phyloP scores from a whole-genome alignment of 2,888 invertebrate species.

The Saturnia pavonia region DNA sequence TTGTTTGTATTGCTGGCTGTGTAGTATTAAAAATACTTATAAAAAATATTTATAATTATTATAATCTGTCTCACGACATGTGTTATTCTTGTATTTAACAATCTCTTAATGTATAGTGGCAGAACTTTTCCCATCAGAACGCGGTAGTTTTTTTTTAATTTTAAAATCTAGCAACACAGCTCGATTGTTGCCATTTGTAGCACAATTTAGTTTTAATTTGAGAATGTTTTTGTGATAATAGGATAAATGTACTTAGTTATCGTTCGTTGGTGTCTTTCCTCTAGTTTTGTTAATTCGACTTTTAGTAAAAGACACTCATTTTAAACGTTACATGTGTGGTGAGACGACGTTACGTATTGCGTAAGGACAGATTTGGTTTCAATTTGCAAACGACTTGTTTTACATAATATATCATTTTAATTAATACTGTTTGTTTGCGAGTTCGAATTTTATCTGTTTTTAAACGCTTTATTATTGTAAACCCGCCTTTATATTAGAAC shows the following conservation, averaged over 20 bases:
- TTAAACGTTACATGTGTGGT: slow-evolving; percentile 80
- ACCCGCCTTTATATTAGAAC: slow-evolving; percentile 43
- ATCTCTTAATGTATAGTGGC: slow-evolving; percentile 52
- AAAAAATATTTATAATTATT: slow-evolving; percentile 33
- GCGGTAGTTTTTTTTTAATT: slow-evolving; percentile 49
- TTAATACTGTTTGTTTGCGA: slow-evolving; percentile 40
- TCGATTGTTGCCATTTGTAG: slow-evolving; percentile 56
- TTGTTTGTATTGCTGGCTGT: slow-evolving; percentile 18
- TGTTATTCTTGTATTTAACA: slow-evolving; percentile 57
- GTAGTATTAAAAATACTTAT: slow-evolving; percentile 4
- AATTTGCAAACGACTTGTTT: slow-evolving; percentile 42
- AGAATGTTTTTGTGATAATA: slow-evolving; percentile 76
- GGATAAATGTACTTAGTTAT: slow-evolving; percentile 64
- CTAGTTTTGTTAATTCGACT: slow-evolving; percentile 42
- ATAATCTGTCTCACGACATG: slow-evolving; percentile 78
- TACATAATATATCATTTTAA: slow-evolving; percentile 16
- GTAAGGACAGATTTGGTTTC: slow-evolving; percentile 57
- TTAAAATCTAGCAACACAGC: slow-evolving; percentile 48
- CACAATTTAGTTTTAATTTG: slow-evolving; percentile 72
- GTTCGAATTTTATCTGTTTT: slow-evolving; percentile 61
- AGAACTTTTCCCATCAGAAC: slow-evolving; percentile 77
- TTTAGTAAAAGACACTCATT: slow-evolving; percentile 60
- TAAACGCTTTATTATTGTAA: slow-evolving; percentile 48
- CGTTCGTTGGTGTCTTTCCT: slow-evolving; percentile 46
- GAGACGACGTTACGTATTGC: slow-evolving; percentile 76